phyloP scores from a whole-genome alignment of 1,140 invertebrate species.

The Zaprionus nigranus region DNA sequence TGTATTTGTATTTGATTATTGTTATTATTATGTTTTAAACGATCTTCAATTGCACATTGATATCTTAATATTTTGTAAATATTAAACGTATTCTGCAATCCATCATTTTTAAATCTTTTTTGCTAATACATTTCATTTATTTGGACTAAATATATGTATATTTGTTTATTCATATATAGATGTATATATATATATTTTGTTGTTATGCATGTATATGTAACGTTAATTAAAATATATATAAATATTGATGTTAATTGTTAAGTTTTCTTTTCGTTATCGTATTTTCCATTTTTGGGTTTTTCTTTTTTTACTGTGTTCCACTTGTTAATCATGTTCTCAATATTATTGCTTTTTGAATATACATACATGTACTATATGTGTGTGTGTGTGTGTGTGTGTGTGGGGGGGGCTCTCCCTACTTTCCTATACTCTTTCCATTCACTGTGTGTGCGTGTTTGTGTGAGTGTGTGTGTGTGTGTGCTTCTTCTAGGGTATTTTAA shows the following conservation, averaged over 20 bases:
- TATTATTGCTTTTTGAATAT: slow-evolving; percentile 74
- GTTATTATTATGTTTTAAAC: slow-evolving; percentile 64
- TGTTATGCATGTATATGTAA: slow-evolving; percentile 64
- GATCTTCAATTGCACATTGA: slow-evolving; percentile 80
- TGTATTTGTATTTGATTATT: neutral
- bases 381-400: slow-evolving; percentile 16
- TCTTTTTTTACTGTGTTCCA: slow-evolving; percentile 51
- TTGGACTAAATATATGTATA: slow-evolving; percentile 70
- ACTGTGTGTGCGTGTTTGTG: slow-evolving; percentile 10
- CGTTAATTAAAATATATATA: slow-evolving; percentile 76
- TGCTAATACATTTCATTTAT: slow-evolving; percentile 65
- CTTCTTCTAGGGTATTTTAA: slow-evolving; percentile 18
- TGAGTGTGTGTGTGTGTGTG: slow-evolving; percentile 18
- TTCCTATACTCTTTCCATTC: slow-evolving; percentile 32
- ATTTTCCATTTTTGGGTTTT: slow-evolving; percentile 27
- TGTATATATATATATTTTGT: slow-evolving; percentile 57
- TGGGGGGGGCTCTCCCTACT: slow-evolving; percentile 10
- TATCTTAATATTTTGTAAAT: slow-evolving; percentile 82
- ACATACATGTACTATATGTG: slow-evolving; percentile 42
- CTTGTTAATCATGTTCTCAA: slow-evolving; percentile 68
- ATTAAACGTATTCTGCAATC: slow-evolving; percentile 63
- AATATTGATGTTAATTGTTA: slow-evolving; percentile 67
- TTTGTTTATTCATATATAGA: slow-evolving; percentile 56
- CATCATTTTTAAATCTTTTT: slow-evolving; percentile 37
- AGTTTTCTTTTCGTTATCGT: slow-evolving; percentile 38